Evolutionary conservation across 2,113 vertebrate genomes (phyloP), one percentile per base, ranked within the genome.

Genomic region (Corythornis madagascariensis): DNA sequence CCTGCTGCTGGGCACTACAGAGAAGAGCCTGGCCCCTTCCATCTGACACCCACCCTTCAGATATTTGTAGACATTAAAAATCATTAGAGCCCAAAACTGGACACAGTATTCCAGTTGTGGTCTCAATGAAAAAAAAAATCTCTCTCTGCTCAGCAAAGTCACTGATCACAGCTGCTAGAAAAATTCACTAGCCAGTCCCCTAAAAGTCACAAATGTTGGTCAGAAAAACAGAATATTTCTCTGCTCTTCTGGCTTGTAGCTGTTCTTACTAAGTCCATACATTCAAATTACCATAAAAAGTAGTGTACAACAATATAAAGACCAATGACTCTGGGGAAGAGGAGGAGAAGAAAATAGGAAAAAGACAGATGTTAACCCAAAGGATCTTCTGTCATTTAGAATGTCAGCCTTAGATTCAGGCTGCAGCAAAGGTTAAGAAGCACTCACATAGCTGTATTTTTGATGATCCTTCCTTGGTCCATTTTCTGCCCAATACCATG

Each of bases 401-500:
- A 42, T 0, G 1, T 13, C 48, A 79, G 24, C 42, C 45, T 69
- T 3, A 5, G 15, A 38, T 1, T 10, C 29, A 72, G 69, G 82
- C 55, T 75, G 66, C 24, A 42, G 42, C 60, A 93, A 63, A 42
- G 53, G 83, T 29, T 24, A 64, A 13, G 11, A 79, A 87, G 69
- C 48, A 97, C 99, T 99, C 97, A 99, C 99, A 99, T 99, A 96
- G 98, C 99, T 47, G 99, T 99, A 95, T 99, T 99, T 98, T 99
- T 99, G 91, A 99, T 99, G 91, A 99, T 99, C 96, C 99, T 99
- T 35, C 99, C 99, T 97, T 99, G 98, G 97, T 99, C 99, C 99
- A 99, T 99, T 96, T 99, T 99, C 98, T 99, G 99, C 65, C 99
- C 99, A 81, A 99, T 99, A 29, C 99, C 99, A 93, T 99, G 99